Conservation (phyloP, 2,888 invertebrate genomes). For the Oscheius sp. region DNA sequence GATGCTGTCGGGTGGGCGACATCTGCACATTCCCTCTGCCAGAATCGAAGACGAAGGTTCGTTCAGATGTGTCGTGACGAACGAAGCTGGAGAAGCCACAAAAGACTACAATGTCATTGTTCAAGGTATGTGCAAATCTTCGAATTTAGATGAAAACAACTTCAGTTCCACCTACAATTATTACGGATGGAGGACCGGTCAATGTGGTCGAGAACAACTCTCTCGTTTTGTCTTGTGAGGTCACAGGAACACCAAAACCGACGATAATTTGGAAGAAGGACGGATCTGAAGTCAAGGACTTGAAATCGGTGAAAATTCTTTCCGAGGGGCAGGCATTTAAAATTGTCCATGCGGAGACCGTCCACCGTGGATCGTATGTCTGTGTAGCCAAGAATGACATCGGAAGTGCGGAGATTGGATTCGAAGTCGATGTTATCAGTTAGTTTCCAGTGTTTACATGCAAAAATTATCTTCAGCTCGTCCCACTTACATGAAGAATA, state of each 20-base stretch:
- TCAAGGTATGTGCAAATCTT: constrained; percentile 74
- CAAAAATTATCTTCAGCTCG: constrained; percentile 75
- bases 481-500: constrained; percentile 74
- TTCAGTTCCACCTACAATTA: constrained; percentile 75
- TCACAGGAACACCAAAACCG: constrained; percentile 75
- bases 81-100: constrained; percentile 76
- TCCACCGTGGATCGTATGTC: constrained; percentile 55
- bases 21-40: constrained; percentile 75
- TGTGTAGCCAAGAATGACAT: constrained; percentile 68
- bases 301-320: constrained; percentile 61
- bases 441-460: constrained; percentile 1
- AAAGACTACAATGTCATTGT: constrained; percentile 63
- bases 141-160: background rate
- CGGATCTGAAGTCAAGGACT: constrained; percentile 47
- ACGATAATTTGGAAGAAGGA: constrained; percentile 75
- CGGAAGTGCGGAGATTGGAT: constrained; percentile 72
- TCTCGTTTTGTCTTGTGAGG: constrained; percentile 75
- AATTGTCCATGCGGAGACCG: constrained; percentile 62
- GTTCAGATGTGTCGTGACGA: constrained; percentile 78
- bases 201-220: constrained; percentile 74
- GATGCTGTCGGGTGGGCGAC: constrained; percentile 60
- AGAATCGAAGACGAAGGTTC: constrained; percentile 78
- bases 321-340: constrained; percentile 70
- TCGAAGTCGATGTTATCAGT: constrained; percentile 77
- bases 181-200: constrained; percentile 68